These are phyloP conservation scores for Tipula confusa DNA, from an alignment of 2,888 invertebrate species.

Conservation along the genomic window DNA sequence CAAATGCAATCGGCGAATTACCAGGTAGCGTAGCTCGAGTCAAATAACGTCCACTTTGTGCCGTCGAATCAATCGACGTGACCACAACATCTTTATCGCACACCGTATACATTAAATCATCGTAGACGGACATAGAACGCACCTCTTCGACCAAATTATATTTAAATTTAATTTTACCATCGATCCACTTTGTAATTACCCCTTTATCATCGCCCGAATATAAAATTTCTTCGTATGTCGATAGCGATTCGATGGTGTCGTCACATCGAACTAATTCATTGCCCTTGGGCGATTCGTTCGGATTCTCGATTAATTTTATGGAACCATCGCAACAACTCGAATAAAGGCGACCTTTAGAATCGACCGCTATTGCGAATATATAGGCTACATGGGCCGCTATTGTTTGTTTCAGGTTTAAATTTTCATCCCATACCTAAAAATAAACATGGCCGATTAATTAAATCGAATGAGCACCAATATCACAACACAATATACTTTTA, in stretches of 20 bases:
- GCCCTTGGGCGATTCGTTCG: conserved; percentile 40
- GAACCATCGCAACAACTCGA: conserved; percentile 48
- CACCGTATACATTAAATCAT: conserved; percentile 46
- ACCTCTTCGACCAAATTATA: conserved; percentile 49
- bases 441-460: background rate
- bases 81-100: conserved; percentile 47
- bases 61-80: conserved; percentile 40
- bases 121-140: conserved; percentile 45
- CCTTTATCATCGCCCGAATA: conserved; percentile 50
- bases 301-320: conserved; percentile 45
- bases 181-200: conserved; percentile 46
- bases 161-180: conserved; percentile 48
- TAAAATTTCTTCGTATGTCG: conserved; percentile 41
- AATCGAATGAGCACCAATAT: too few relatives aligned
- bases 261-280: conserved; percentile 44
- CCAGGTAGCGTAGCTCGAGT: conserved; percentile 47
- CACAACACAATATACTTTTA: conserved; percentile 42
- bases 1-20: conserved; percentile 44
- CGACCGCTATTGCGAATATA: conserved; percentile 46
- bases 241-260: conserved; percentile 46
- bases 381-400: conserved; percentile 46
- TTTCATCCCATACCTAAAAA: conserved; percentile 46
- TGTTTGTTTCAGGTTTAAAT: conserved; percentile 43
- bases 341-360: conserved; percentile 46
- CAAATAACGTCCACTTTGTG: conserved; percentile 47